These are phyloP conservation scores for Mercenaria mercenaria DNA, from an alignment of 1,140 invertebrate genomes.

Conservation along the genomic window DNA sequence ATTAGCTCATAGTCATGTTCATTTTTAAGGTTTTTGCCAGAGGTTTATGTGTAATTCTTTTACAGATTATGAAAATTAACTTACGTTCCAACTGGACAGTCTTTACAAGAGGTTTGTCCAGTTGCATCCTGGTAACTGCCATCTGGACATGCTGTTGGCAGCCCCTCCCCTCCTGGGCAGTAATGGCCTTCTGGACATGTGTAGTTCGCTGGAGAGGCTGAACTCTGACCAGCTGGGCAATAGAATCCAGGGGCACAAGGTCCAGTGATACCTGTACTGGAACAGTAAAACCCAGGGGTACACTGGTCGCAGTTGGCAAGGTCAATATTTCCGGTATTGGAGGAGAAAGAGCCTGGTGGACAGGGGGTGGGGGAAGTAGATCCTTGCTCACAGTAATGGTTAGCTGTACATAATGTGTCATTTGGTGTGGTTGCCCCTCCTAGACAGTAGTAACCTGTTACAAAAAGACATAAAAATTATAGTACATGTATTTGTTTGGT, in stretches of 20 bases:
- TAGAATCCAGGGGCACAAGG: slow-evolving; percentile 81
- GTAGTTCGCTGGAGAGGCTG: slow-evolving; percentile 77
- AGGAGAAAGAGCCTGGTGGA: slow-evolving; percentile 81
- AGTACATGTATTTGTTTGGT: too few relatives aligned
- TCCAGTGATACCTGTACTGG: slow-evolving; percentile 78
- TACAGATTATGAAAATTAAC: too few relatives aligned
- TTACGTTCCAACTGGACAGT: slow-evolving; percentile 83
- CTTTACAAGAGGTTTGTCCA: slow-evolving; percentile 75
- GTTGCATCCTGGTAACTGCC: slow-evolving; percentile 82
- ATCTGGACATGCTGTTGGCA: slow-evolving; percentile 76
- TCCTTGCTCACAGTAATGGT: slow-evolving; percentile 80
- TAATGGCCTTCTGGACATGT: slow-evolving; percentile 83
- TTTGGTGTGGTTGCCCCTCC: slow-evolving; percentile 77
- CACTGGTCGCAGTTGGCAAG: slow-evolving; percentile 78
- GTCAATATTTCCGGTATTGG: slow-evolving; percentile 75
- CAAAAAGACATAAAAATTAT: background rate
- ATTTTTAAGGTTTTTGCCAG: too few relatives aligned
- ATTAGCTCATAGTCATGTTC: too few relatives aligned
- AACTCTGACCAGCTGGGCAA: slow-evolving; percentile 82
- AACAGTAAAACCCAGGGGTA: slow-evolving; percentile 82
- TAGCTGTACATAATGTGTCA: slow-evolving; percentile 76
- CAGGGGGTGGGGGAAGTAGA: slow-evolving; percentile 80
- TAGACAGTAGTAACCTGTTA: slow-evolving; percentile 78
- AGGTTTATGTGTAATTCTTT: too few relatives aligned
- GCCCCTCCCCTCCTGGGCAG: slow-evolving; percentile 76